Base-by-base conservation (phyloP, 2,888 invertebrate genomes). In the Papilio elwesi region DNA sequence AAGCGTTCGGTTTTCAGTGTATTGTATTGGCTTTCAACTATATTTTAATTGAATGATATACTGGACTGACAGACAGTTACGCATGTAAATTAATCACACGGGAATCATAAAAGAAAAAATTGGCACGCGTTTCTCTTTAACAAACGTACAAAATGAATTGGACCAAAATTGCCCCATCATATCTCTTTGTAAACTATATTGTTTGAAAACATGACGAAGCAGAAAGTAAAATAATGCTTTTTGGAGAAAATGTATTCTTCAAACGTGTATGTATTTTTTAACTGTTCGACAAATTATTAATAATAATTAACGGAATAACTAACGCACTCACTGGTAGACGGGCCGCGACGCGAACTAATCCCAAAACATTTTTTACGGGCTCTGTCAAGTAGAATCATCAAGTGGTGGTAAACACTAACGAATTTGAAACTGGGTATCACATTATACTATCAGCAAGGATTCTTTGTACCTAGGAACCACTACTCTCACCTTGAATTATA, bases 131-230 rank as follows among this genome's bases (percentile, higher is more conserved):
- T 67, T 62, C 63, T 62, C 55, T 57, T 52, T 36, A 49, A 71
- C 59, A 62, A 62, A 62, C 59, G 15, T 43, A 62, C 59, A 62
- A 62, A 26, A 62, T 62, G 59, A 62, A 43, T 53, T 59, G 52
- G 62, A 36, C 63, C 66, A 49, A 67, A 67, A 67, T 43, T 59
- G 47, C 67, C 59, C 52, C 62, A 70, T 74, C 69, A 73, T 70
- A 59, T 63, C 65, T 43, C 73, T 49, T 73, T 73, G 59, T 62
- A 62, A 62, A 62, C 43, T 15, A 15, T 43, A 62, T n/a, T 62
- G 10, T 62, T 62, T 43, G 15, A 62, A 62, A 62, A 62, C 59
- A 43, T 62, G 59, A 62, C 15, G 59, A 43, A 13, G 59, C 59
- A 43, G 59, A 62, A 62, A 15, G 59, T 62, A 43, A 59, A 59